A percentile compares a stretch with the other conserved stretches of the same genome.
These are phyloP conservation scores for Urocitellus parryii DNA, from an alignment of 2,113 vertebrate species.

Conservation along the genomic window DNA sequence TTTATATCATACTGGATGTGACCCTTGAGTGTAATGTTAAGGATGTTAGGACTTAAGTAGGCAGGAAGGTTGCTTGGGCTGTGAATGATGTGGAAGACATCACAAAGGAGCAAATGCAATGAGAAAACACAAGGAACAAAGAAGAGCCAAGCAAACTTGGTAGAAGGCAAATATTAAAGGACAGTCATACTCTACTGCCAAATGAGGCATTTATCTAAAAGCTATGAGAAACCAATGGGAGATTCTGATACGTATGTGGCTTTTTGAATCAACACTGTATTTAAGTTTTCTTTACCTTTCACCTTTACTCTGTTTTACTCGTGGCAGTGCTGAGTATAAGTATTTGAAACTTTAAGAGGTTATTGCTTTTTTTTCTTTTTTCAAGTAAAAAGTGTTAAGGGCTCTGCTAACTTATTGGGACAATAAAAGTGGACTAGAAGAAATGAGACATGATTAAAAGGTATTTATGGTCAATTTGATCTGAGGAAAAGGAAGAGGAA, in stretches of 20 bases:
- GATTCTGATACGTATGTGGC: not conserved
- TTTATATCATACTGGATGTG: not conserved
- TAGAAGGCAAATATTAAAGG: not conserved
- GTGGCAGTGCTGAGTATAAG: not conserved
- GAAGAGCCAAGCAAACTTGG: not conserved
- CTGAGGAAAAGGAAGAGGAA: not conserved
- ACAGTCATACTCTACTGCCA: not conserved
- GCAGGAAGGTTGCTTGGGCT: not conserved
- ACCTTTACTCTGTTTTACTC: not conserved
- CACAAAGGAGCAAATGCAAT: not conserved
- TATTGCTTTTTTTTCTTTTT: not conserved
- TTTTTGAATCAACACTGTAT: not conserved
- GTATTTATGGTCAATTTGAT: not conserved
- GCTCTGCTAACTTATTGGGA: not conserved
- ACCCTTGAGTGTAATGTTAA: not conserved
- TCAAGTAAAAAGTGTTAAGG: not conserved
- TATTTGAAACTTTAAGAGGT: not conserved
- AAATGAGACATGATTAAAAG: not conserved
- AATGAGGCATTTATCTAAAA: not conserved
- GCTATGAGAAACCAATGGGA: not conserved
- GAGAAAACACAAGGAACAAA: not conserved
- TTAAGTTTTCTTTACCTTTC: not conserved
- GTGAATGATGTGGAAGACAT: not conserved
- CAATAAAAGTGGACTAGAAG: not conserved
- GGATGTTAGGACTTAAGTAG: not conserved